Evolutionary conservation across 2,888 invertebrate species (phyloP), one percentile per base, ranked within the genome.

Genomic region (Sepioteuthis lessoniana): DNA sequence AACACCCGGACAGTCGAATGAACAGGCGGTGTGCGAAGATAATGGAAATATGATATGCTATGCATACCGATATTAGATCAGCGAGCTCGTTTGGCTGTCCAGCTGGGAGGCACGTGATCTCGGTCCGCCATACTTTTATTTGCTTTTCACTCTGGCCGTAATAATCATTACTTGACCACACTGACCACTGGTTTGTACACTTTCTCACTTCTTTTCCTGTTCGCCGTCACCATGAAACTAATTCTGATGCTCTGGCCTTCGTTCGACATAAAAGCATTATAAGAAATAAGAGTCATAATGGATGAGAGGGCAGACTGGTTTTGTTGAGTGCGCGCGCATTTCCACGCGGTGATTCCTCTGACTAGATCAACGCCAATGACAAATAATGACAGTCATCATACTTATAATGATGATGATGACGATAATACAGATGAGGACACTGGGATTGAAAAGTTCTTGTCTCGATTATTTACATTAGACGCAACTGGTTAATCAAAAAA

Each of bases 31-130:
- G 76, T 35, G 76, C 76, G 21, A 76, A 35, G n/a, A 76, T 76
- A 76, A 76, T 76, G 76, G 76, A 76, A 76, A 76, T 76, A 76
- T 76, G 76, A 76, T 76, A 76, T 76, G 76, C 76, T 76, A 76
- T 76, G 76, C n/a, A 76, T 76, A 76, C 76, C 76, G 76, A 76
- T 76, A 76, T 76, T 76, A n/a, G 76, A 76, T 76, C 76, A 76
- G 76, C n/a, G n/a, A 76, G 76, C 76, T 76, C 76, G 76, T 76
- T 76, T 76, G n/a, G 76, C 76, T 76, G 76, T 76, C 76, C 76
- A 76, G 76, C 76, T 76, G 76, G 76, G 76, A 76, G 76, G 76
- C 76, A 76, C 76, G 76, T 76, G 76, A 76, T 76, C 76, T 76
- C n/a, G n/a, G 16, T 76, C 76, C 76, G 76, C 76, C 76, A 76